Percentiles rank a stretch among this genome's conserved stretches.
Conservation (phyloP, 1,140 invertebrate genomes). For the Chironomus tepperi region DNA sequence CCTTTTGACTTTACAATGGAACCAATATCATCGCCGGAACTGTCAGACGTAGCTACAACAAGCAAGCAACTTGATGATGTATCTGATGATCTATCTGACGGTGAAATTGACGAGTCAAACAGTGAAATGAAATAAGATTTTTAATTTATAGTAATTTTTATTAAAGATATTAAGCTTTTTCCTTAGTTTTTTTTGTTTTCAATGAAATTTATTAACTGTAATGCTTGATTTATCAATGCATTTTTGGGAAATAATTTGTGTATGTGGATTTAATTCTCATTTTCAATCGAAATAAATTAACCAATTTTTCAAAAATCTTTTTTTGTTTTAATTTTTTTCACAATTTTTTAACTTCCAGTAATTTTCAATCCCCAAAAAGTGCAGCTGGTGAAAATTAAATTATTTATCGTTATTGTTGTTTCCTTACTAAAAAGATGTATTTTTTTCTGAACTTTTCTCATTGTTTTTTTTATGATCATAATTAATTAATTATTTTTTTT, state of each 20-base stretch:
- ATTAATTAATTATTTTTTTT: not conserved
- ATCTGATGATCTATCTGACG: not conserved
- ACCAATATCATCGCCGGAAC: not conserved
- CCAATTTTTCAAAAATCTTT: not conserved
- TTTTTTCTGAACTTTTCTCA: not conserved
- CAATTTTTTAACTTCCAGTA: too few relatives aligned
- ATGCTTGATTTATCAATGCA: conserved; percentile 1
- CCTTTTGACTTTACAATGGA: not conserved
- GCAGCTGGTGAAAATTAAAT: not conserved
- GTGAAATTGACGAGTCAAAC: not conserved
- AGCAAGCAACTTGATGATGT: not conserved
- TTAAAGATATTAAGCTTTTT: conserved; percentile 9
- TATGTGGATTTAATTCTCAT: not conserved
- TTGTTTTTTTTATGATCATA: not conserved
- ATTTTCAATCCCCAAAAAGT: not conserved
- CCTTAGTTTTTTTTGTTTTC: not conserved
- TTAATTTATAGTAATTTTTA: not conserved
- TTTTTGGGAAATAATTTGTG: not conserved
- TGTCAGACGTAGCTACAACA: not conserved
- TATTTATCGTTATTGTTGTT: not conserved
- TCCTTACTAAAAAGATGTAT: not conserved
- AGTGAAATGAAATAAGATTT: not conserved
- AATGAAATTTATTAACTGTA: not conserved
- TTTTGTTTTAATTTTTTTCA: not conserved
- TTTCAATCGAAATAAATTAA: not conserved